Percentiles rank a stretch among this genome's conserved stretches.
These are phyloP conservation scores for Archips crataeganus DNA, from an alignment of 2,888 invertebrate species.

Conservation along the genomic window DNA sequence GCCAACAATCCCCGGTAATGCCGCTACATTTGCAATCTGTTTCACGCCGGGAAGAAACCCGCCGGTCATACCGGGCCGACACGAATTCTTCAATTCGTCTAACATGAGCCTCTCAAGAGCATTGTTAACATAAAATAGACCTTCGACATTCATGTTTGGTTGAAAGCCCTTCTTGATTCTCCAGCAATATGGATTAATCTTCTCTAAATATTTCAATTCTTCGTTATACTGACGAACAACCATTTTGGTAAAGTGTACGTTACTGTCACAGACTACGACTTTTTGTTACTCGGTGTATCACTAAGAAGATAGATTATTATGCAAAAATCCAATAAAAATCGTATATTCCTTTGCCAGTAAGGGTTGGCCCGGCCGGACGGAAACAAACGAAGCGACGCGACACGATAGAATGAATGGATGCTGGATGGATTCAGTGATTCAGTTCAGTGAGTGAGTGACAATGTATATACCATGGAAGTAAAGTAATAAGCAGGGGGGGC, in stretches of 20 bases:
- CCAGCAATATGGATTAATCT: conserved; percentile 94
- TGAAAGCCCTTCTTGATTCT: conserved; percentile 99
- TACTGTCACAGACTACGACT: neutral
- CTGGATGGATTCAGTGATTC: too few relatives aligned
- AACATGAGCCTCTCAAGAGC: conserved; percentile 98
- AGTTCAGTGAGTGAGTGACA: too few relatives aligned
- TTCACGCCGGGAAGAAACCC: conserved; percentile 99
- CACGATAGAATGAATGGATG: too few relatives aligned
- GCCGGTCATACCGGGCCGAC: conserved; percentile 95
- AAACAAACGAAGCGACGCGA: too few relatives aligned
- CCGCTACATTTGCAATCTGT: conserved; percentile 99
- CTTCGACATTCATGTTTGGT: conserved; percentile 99
- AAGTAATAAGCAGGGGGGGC: too few relatives aligned
- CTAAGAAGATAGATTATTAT: neutral
- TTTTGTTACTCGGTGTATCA: neutral
- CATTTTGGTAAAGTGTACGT: conserved; percentile 83
- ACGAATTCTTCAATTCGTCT: conserved; percentile 96
- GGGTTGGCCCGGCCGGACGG: too few relatives aligned
- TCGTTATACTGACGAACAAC: conserved; percentile 96
- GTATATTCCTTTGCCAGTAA: too few relatives aligned
- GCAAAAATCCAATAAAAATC: neutral
- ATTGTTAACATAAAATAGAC: conserved; percentile 97
- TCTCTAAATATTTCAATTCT: conserved; percentile 96
- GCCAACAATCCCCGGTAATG: conserved; percentile 98
- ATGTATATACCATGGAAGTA: too few relatives aligned